Conservation (phyloP, 2,888 invertebrate species). For the Orthosia gracilis region DNA sequence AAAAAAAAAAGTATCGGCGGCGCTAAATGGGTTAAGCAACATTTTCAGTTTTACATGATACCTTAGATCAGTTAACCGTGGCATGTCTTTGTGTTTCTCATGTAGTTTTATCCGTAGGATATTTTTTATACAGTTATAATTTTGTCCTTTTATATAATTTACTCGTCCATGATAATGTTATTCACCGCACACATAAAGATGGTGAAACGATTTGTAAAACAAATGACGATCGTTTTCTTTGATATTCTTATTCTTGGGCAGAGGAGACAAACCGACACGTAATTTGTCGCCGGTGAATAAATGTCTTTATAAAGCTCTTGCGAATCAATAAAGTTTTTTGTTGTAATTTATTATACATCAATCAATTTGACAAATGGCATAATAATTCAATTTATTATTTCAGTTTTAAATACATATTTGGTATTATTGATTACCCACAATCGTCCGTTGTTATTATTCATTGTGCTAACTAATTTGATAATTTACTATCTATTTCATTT, state of each 20-base stretch:
- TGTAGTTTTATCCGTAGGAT: neutral
- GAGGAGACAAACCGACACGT: neutral
- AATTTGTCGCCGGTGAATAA: constrained; percentile 14
- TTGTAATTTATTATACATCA: constrained; percentile 38
- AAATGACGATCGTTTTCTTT: constrained; percentile 6
- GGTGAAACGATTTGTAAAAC: constrained; percentile 21
- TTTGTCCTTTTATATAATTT: neutral
- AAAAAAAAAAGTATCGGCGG: no score
- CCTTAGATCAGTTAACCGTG: neutral
- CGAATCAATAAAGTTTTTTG: constrained; percentile 39
- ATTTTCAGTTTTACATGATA: neutral
- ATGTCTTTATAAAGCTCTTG: neutral
- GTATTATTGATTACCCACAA: neutral
- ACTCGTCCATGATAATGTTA: constrained; percentile 2
- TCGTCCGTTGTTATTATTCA: neutral
- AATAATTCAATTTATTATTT: constrained; percentile 5
- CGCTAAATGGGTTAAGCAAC: no score
- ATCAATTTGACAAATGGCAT: constrained; percentile 34
- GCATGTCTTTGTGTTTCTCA: neutral
- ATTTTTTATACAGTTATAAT: neutral
- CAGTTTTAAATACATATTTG: neutral
- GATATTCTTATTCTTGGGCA: neutral
- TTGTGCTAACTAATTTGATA: neutral
- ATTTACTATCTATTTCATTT: neutral
- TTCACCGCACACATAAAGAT: neutral